Evolutionary conservation across 2,113 vertebrate genomes (phyloP), one percentile per base, ranked within the genome.

Genomic region (Aphyosemion australe): DNA sequence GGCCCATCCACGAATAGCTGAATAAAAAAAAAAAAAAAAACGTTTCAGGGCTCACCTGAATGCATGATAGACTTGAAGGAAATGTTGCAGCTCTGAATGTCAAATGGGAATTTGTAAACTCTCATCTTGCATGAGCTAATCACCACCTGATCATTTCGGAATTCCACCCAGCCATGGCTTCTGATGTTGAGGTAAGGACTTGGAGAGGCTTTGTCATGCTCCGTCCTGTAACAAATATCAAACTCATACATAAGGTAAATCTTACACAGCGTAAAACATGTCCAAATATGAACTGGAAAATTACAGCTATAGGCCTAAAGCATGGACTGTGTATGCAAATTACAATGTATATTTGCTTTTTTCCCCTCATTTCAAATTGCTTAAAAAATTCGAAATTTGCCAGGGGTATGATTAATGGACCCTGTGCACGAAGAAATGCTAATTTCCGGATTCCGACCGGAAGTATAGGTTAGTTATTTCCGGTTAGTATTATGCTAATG

Each of bases 81-180:
- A 47, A 91, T 69, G 61, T 32, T 80, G 82, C 90, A 91, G 19
- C 48, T 84, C 77, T 90, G 90, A 0, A 21, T 45, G 68, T 91
- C 88, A 0, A 91, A 89, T 41, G 90, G 90, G 39, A 91, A 91
- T 46, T 75, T 74, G 75, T 86, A 69, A 19, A 91, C 58, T 0
- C 73, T 50, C 83, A 91, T 85, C 60, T 45, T 79, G 71, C 90
- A 91, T 61, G 78, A 83, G 80, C 83, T 88, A 32, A 83, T 34
- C 55, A 89, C 8, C 20, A 85, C 67, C 59, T 63, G 42, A 49
- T 86, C 71, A 0, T 90, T 68, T 26, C 63, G 61, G 1, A 77
- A 1, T 0, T 9, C 0, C 5, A 89, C 67, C 0, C 0, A 0
- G 1, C 90, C 86, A 0, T n/a, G 0, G 5, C 1, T 20, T 0